These are phyloP conservation scores for Epizoanthus scotinus DNA, from an alignment of 92 coral and sea anemone genomes.

Conservation along the genomic window DNA sequence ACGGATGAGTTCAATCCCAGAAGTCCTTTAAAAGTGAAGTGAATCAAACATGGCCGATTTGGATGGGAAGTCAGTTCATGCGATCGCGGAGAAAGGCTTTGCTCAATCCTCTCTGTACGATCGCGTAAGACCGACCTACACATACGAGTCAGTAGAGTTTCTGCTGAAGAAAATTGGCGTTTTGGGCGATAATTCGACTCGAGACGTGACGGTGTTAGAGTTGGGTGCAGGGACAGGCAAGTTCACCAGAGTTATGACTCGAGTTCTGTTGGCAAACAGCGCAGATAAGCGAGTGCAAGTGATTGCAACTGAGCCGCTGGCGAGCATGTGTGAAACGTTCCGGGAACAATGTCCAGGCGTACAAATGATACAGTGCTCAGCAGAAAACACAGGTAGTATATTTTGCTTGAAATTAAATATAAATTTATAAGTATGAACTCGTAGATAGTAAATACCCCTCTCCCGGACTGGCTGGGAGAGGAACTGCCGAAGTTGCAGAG, in stretches of 20 bases:
- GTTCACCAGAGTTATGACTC: conserved; percentile 69
- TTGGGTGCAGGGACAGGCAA: conserved; percentile 79
- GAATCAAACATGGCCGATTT: not conserved
- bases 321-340: conserved; percentile 61
- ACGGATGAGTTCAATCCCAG: no score
- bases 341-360: conserved; percentile 52
- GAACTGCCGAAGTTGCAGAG: no score
- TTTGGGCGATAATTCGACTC: conserved; percentile 27
- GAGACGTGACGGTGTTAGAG: conserved; percentile 51
- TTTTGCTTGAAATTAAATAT: no score
- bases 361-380: conserved; percentile 57
- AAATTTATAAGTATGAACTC: no score
- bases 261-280: conserved; percentile 37
- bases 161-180: conserved; percentile 56
- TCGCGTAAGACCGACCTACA: conserved; percentile 56
- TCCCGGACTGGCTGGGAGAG: no score
- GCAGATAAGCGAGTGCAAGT: conserved; percentile 42
- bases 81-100: conserved; percentile 58
- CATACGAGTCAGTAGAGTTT: conserved; percentile 60
- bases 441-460: no score
- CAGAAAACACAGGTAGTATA: conserved; percentile 75
- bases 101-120: conserved; percentile 59
- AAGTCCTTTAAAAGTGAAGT: no score
- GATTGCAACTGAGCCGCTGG: conserved; percentile 63
- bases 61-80: not conserved